phyloP scores from a whole-genome alignment of 35 echinoderm and acorn worm genomes.

The Ptychodera flava region DNA sequence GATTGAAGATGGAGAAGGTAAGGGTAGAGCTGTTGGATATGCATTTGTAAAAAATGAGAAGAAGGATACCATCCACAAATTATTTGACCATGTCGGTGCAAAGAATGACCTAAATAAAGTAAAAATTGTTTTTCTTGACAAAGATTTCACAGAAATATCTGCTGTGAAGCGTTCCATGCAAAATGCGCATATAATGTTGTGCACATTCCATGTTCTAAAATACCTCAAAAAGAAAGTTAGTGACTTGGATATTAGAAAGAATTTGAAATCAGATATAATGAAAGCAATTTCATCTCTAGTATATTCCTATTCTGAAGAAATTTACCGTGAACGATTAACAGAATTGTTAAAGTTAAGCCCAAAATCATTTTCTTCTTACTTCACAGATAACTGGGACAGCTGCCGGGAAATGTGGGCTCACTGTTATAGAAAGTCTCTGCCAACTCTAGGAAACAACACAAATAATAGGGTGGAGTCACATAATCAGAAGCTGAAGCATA shows the following conservation, averaged over 20 bases:
- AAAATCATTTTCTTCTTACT: not conserved
- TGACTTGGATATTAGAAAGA: not conserved
- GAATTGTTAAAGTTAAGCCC: not conserved
- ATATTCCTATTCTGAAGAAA: not conserved
- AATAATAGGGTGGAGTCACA: not conserved
- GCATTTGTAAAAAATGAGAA: not conserved
- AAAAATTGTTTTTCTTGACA: not conserved
- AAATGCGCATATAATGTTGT: not conserved
- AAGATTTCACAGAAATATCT: not conserved
- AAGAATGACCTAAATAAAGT: not conserved
- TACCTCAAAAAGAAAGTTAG: not conserved
- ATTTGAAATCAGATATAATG: not conserved
- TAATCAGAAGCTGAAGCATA: not conserved
- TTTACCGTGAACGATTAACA: not conserved
- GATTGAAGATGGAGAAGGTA: not conserved
- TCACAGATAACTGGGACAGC: not conserved
- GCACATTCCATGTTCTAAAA: not conserved
- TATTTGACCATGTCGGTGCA: not conserved
- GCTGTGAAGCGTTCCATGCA: no score
- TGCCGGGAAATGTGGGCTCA: not conserved
- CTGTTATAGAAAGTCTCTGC: not conserved
- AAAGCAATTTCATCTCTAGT: not conserved
- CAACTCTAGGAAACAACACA: not conserved
- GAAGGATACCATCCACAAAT: not conserved
- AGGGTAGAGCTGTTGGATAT: not conserved